Evolutionary conservation across 2,888 invertebrate genomes (phyloP), one percentile per base, ranked within the genome.

Genomic region (Drosophila acutilabella): DNA sequence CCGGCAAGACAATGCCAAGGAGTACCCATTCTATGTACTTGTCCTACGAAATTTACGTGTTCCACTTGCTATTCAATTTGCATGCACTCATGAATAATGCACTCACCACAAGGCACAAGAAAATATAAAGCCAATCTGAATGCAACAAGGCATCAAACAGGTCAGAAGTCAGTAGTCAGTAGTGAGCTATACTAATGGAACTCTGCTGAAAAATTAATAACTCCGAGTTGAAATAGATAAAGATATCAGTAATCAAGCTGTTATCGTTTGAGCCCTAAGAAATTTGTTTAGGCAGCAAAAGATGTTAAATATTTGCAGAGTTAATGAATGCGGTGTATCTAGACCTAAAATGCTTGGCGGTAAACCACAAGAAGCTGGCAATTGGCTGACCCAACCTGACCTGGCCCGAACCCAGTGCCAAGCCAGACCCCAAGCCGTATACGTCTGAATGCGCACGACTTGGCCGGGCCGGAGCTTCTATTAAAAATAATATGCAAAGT

Each of bases 1-100:
- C 42, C 68, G 57, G 62, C 60, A 69, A 67, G 66, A 70, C 70
- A 78, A 77, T 77, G 73, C 45, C 57, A 44, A 56, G 51, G 20
- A 16, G 38, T 6, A 44, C 8, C 30, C 58, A 42, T 8, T n/a
- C 53, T 45, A 51, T 20, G n/a, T 13, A 16, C 6, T 47, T 47
- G 48, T 41, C 23, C 41, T 30, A 7, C 30, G 30, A 59, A 77
- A 67, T 70, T 56, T 75, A 80, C 70, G 74, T 72, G 70, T 85
- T 82, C 83, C 78, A 74, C 81, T 85, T 85, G 64, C 64, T 85
- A 90, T 90, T 90, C 90, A 89, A 90, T 89, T 90, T 90, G 90
- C 90, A 90, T 89, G 83, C 85, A 90, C 69, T 84, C 85, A 90
- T 90, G 85, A 89, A 90, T 89, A 89, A 89, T 89, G 82, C 82